Percentiles rank a stretch among this genome's conserved stretches.
Conservation (phyloP, 2,113 vertebrate genomes). For the Eretmochelys imbricata region DNA sequence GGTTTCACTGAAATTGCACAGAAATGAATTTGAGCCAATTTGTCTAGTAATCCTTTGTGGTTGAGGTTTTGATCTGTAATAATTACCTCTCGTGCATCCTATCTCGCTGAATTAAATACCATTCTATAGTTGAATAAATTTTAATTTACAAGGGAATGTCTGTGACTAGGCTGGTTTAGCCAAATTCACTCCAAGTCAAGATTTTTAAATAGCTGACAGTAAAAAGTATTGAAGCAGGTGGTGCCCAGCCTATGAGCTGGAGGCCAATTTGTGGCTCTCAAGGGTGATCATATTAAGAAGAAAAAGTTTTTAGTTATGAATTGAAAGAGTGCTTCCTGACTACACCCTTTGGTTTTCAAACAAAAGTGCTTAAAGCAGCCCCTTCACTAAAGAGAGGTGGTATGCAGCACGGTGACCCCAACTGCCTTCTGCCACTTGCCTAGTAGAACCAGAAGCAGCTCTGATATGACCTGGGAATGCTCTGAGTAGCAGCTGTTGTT, state of each 20-base stretch:
- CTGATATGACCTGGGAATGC: neutral
- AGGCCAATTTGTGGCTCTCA: neutral
- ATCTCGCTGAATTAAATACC: neutral
- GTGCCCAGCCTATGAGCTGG: neutral
- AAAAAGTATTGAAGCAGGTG: neutral
- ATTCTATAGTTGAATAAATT: neutral
- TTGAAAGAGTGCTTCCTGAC: neutral
- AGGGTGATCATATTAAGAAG: neutral
- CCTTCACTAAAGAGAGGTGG: neutral
- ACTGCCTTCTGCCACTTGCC: neutral
- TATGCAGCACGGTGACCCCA: neutral
- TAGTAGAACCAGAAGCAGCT: neutral
- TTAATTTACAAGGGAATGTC: neutral
- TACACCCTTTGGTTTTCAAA: neutral
- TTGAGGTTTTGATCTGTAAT: neutral
- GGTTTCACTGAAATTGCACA: neutral
- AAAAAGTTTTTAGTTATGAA: accelerated
- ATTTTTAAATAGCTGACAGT: neutral
- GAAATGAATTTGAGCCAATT: neutral
- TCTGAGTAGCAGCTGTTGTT: neutral
- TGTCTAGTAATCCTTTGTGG: neutral
- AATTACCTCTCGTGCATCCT: neutral
- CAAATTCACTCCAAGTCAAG: neutral
- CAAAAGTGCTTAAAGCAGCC: accelerated
- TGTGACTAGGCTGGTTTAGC: neutral